Evolutionary conservation across 1,140 invertebrate genomes (phyloP), one percentile per base, ranked within the genome.

Genomic region (Plodia interpunctella): DNA sequence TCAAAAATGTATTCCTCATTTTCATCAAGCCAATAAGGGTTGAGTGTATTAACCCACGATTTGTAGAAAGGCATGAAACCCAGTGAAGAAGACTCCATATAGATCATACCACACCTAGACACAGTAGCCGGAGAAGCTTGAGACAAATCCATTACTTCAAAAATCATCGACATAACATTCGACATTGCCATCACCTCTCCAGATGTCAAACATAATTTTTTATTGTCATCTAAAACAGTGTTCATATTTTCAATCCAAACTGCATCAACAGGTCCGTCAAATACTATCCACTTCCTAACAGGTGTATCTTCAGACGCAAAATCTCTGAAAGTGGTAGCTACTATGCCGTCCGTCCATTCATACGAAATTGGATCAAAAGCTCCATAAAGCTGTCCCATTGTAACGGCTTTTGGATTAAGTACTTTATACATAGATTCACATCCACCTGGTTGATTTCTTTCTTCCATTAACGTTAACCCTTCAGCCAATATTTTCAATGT

Each of bases 201-300:
- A 5, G 95, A 97, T 56, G 94, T 95, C 9, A 96, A 79, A 74
- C 96, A 97, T 0, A 97, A 87, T 93, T 98, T 98, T 90, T 98
- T 98, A 83, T 98, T 98, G 76, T 98, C 97, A 84, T 98, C 97
- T 50, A 98, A 88, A 2, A 96, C 95, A 0, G 97, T 98, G 81
- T 98, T 98, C 92, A 98, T 94, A 88, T 98, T 98, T 90, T 98
- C 97, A 63, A 98, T 98, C 97, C 97, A 98, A 0, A 98, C 94
- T 20, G 97, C 96, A 88, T 98, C 97, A 0, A 98, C 96, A 0
- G 97, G 97, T 0, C 97, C 97, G 83, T 98, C 97, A 81, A 94
- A 96, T 54, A 96, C 92, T 30, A 96, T 92, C 95, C 95, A 96
- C 80, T 98, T 97, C 59, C 94, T 91, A 62, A 95, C 93, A 4